These are phyloP conservation scores for Torymus aiolomorphi DNA, from an alignment of 2,888 invertebrate genomes.

Conservation along the genomic window DNA sequence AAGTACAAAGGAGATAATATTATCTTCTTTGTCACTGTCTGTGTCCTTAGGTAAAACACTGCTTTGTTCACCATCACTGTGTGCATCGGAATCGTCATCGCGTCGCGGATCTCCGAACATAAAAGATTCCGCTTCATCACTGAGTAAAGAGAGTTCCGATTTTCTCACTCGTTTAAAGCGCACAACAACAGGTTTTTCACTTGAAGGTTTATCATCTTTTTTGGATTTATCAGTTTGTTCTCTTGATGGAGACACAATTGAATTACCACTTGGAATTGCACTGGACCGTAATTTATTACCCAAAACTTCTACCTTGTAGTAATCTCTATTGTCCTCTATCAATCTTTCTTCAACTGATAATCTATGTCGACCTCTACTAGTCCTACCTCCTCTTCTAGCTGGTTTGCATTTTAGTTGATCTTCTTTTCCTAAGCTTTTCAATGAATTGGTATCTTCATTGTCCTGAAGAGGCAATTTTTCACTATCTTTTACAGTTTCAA, in stretches of 20 bases:
- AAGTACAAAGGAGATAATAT: conserved; percentile 54
- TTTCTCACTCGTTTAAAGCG: conserved; percentile 86
- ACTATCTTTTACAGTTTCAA: conserved; percentile 18
- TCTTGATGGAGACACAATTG: conserved; percentile 52
- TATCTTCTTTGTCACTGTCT: conserved; percentile 67
- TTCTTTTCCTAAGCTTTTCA: conserved; percentile 47
- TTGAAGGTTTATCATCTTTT: conserved; percentile 68
- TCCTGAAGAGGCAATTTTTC: conserved; percentile 52
- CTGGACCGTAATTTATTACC: conserved; percentile 83
- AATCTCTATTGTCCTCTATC: conserved; percentile 78
- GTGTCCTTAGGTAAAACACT: conserved; percentile 72
- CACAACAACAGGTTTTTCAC: conserved; percentile 80
- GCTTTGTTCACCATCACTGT: conserved; percentile 77
- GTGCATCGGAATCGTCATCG: conserved; percentile 80
- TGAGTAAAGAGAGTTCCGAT: conserved; percentile 85
- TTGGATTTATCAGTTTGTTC: conserved; percentile 60
- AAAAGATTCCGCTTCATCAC: conserved; percentile 91
- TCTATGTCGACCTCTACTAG: conserved; percentile 70
- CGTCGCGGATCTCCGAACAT: conserved; percentile 85
- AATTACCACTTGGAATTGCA: conserved; percentile 64
- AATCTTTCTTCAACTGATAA: conserved; percentile 78
- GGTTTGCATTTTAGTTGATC: conserved; percentile 57
- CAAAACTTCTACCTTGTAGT: conserved; percentile 85
- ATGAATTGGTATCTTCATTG: conserved; percentile 55
- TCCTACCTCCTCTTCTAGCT: conserved; percentile 59